Evolutionary conservation across 2,113 vertebrate species (phyloP).

Genomic region (rat (Rattus norvegicus)): DNA sequence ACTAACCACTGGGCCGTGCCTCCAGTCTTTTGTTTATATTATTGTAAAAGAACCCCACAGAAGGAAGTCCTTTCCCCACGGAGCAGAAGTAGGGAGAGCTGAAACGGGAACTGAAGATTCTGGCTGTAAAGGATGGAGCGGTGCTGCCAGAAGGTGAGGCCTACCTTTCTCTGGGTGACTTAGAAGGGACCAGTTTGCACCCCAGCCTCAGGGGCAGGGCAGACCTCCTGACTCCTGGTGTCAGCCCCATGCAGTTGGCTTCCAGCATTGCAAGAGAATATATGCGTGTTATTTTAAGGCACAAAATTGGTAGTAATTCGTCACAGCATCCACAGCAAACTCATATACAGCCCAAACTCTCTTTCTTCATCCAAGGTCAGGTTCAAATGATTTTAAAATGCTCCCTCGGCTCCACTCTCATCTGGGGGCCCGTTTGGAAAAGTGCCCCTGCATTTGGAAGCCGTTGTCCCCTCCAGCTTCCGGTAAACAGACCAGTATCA

Average conservation of each 20-base stretch:
- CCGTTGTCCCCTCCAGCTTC: background rate
- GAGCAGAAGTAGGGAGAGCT: background rate
- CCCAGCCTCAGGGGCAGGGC: background rate
- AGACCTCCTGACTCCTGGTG: background rate
- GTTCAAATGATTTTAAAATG: background rate
- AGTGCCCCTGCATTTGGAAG: background rate
- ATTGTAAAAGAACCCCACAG: background rate
- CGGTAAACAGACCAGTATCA: background rate
- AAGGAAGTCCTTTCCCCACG: background rate
- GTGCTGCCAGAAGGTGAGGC: background rate
- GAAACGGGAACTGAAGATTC: background rate
- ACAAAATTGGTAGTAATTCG: background rate
- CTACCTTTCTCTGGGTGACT: background rate
- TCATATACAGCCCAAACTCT: background rate
- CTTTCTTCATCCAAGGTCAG: background rate
- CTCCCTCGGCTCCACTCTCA: background rate
- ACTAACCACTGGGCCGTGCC: background rate
- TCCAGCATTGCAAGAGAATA: background rate
- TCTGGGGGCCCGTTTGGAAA: background rate
- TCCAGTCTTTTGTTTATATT: background rate
- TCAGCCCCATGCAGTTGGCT: background rate
- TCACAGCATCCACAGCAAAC: slow-evolving; percentile 14
- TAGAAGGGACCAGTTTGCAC: background rate
- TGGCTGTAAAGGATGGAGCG: background rate
- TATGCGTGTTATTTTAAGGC: background rate